Percentiles rank a stretch among this genome's conserved stretches.
Conservation (phyloP, 2,113 vertebrate species). For the Odocoileus virginianus region DNA sequence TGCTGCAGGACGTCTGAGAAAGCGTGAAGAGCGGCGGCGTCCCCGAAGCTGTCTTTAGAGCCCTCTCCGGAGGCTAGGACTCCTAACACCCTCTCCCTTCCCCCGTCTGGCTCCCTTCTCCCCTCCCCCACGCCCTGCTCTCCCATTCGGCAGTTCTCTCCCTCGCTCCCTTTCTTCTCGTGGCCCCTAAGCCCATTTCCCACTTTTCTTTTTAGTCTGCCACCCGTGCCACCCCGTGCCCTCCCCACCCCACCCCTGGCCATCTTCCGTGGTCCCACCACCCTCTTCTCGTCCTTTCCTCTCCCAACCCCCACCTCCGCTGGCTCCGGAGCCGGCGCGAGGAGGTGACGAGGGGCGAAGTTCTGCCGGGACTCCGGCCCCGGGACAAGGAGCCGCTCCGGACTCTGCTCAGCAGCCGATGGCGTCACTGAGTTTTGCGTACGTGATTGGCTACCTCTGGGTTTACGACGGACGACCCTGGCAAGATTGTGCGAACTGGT, state of each 20-base stretch:
- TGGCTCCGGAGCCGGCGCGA: too few species aligned
- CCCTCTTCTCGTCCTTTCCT: neutral
- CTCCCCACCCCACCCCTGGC: rapidly evolving
- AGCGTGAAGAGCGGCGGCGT: too few species aligned
- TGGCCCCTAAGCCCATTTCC: neutral
- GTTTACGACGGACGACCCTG: slow-evolving; percentile 16
- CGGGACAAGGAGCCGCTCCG: neutral
- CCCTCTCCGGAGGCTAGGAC: neutral
- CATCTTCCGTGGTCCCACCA: neutral
- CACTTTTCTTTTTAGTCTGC: neutral
- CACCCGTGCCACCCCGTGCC: neutral
- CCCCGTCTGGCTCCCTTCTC: rapidly evolving
- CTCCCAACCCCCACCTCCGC: rapidly evolving
- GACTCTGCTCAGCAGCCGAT: slow-evolving; percentile 40
- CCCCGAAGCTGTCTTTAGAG: neutral
- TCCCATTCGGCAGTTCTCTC: neutral
- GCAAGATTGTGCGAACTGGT: neutral
- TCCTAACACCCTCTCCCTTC: neutral
- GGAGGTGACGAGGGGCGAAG: neutral
- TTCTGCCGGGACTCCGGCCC: neutral
- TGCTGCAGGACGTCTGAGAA: neutral
- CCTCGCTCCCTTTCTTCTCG: neutral
- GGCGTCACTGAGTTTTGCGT: slow-evolving; percentile 16
- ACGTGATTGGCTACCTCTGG: slow-evolving; percentile 45
- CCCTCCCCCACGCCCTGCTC: neutral